Percentiles rank a stretch among this genome's conserved stretches.
phyloP scores from a whole-genome alignment of 2,797 vertebrate genomes.

The Scarus forsteni region DNA sequence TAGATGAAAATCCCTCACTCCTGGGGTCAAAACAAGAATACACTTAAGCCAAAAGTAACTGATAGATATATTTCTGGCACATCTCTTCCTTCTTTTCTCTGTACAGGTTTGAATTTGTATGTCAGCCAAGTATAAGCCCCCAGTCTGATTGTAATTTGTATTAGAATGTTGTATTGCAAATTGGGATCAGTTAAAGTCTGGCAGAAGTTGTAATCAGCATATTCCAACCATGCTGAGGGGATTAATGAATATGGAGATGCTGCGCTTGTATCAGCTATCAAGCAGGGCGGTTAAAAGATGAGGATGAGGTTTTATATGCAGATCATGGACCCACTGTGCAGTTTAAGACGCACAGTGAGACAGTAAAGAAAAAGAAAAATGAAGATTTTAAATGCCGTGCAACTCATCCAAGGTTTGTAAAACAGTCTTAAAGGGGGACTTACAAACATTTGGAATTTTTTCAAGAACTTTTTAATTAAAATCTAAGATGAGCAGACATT shows the following conservation, averaged over 20 bases:
- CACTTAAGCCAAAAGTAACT: constrained; percentile 11
- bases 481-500: neutral
- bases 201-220: constrained; percentile 58
- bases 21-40: neutral
- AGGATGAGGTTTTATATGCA: constrained; percentile 35
- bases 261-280: constrained; percentile 38
- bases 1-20: neutral
- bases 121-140: constrained; percentile 36
- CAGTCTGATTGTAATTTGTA: constrained; percentile 47
- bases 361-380: neutral
- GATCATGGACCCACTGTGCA: neutral
- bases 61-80: constrained; percentile 7
- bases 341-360: neutral
- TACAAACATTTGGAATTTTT: neutral
- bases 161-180: constrained; percentile 44
- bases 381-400: neutral
- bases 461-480: neutral
- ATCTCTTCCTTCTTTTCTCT: constrained; percentile 24
- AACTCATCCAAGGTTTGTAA: constrained; percentile 1
- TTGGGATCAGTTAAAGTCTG: constrained; percentile 49
- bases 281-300: constrained; percentile 32
- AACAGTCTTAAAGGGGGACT: constrained; percentile 3
- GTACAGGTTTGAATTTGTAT: constrained; percentile 24
- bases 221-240: constrained; percentile 54
- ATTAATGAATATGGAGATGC: constrained; percentile 64